A percentile compares a stretch with the other conserved stretches of the same genome.
phyloP scores from a whole-genome alignment of 2,888 invertebrate genomes.

The Cantharis rustica region DNA sequence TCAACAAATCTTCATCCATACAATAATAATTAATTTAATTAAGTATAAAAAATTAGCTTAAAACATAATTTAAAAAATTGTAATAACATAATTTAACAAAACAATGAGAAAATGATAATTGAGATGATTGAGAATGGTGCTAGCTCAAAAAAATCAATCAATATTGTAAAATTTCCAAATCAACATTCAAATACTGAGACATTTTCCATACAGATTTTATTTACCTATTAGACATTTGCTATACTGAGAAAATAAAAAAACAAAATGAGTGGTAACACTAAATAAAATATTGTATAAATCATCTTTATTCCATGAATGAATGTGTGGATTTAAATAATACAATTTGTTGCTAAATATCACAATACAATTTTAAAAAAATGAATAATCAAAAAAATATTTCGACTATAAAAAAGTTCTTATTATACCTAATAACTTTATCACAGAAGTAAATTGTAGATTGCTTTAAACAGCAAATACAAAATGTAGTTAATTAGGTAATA shows the following conservation, averaged over 20 bases:
- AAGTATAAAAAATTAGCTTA: neutral
- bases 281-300: neutral
- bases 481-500: neutral
- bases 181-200: neutral
- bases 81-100: neutral
- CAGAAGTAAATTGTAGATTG: neutral
- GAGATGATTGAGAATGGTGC: neutral
- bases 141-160: neutral
- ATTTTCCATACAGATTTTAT: constrained; percentile 17
- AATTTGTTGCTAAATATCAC: neutral
- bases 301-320: neutral
- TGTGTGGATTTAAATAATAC: neutral
- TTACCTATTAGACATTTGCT: constrained; percentile 21
- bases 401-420: neutral
- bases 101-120: neutral
- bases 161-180: neutral
- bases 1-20: neutral
- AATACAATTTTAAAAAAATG: neutral
- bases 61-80: neutral
- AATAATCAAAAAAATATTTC: neutral
- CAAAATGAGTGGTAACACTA: neutral
- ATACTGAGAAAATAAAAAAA: constrained; percentile 12
- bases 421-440: constrained; percentile 11
- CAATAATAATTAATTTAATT: neutral
- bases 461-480: constrained; percentile 1